These are phyloP conservation scores for Gandaritis pyraliata DNA, from an alignment of 2,888 invertebrate species.

Conservation along the genomic window DNA sequence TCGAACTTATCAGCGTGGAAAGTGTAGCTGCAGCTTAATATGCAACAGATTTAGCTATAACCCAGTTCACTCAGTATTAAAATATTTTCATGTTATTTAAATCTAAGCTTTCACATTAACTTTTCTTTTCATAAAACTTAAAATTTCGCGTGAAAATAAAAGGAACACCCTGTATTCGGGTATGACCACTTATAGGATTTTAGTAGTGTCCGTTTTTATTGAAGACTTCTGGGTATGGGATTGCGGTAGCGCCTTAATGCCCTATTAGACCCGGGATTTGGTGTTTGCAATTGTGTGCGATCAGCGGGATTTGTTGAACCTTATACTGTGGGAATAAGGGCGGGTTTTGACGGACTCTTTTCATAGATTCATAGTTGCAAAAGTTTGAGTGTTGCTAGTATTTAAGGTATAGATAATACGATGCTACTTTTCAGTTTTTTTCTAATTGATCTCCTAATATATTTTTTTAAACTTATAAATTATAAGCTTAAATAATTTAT, in stretches of 20 bases:
- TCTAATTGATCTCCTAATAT: background rate
- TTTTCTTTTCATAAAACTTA: too few relatives aligned
- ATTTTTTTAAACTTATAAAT: too few relatives aligned
- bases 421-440: background rate
- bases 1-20: too few relatives aligned
- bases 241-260: slow-evolving; percentile 35
- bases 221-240: slow-evolving; percentile 36
- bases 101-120: too few relatives aligned
- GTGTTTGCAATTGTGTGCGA: slow-evolving; percentile 25
- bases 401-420: background rate
- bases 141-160: background rate
- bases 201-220: slow-evolving; percentile 41
- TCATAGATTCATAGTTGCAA: slow-evolving; percentile 8
- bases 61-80: too few relatives aligned
- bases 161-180: slow-evolving; percentile 27
- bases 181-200: slow-evolving; percentile 36
- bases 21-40: too few relatives aligned
- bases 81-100: too few relatives aligned
- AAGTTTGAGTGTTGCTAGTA: slow-evolving; percentile 1
- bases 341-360: slow-evolving; percentile 6
- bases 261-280: slow-evolving; percentile 34
- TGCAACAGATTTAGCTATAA: too few relatives aligned
- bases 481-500: too few relatives aligned
- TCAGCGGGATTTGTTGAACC: slow-evolving; percentile 25
- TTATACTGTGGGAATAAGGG: slow-evolving; percentile 9